Evolutionary conservation across 2,888 invertebrate species (phyloP).

Genomic region (Lasioglossum calceatum): DNA sequence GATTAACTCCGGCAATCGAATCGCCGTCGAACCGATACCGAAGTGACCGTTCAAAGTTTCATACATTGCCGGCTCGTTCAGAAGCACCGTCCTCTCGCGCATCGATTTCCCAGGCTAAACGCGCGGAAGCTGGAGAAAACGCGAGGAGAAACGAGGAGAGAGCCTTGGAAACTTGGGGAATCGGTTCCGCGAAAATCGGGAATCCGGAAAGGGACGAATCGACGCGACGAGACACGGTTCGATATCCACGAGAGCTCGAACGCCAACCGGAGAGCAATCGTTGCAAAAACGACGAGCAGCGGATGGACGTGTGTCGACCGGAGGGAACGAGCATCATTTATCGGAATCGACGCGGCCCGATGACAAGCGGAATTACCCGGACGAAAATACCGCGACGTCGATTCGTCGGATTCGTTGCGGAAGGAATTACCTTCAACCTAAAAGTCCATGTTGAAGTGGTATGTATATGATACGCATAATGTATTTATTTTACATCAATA

Average conservation of each 20-base stretch:
- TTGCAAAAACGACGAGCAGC: background rate
- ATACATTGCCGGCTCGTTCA: background rate
- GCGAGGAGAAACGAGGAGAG: background rate
- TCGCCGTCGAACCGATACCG: background rate
- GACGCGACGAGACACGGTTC: background rate
- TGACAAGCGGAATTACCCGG: slow-evolving; percentile 9
- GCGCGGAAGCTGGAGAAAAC: background rate
- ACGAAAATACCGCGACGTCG: slow-evolving; percentile 12
- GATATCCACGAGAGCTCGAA: background rate
- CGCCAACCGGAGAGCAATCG: background rate
- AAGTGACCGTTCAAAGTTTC: slow-evolving; percentile 1
- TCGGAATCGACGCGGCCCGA: slow-evolving; percentile 37
- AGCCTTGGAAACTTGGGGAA: background rate
- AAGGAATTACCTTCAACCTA: background rate
- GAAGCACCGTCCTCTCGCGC: background rate
- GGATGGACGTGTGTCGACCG: background rate
- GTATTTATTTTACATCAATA: too few relatives aligned
- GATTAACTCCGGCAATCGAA: slow-evolving; percentile 10
- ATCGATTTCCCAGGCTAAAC: slow-evolving; percentile 17
- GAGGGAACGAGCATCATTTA: slow-evolving; percentile 41
- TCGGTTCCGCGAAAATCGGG: background rate
- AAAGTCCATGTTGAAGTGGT: background rate
- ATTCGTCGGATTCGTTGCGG: background rate
- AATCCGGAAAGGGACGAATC: background rate
- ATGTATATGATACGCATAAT: too few relatives aligned